These are phyloP conservation scores for Ranitomeya variabilis DNA, from an alignment of 2,113 vertebrate species.

Conservation along the genomic window DNA sequence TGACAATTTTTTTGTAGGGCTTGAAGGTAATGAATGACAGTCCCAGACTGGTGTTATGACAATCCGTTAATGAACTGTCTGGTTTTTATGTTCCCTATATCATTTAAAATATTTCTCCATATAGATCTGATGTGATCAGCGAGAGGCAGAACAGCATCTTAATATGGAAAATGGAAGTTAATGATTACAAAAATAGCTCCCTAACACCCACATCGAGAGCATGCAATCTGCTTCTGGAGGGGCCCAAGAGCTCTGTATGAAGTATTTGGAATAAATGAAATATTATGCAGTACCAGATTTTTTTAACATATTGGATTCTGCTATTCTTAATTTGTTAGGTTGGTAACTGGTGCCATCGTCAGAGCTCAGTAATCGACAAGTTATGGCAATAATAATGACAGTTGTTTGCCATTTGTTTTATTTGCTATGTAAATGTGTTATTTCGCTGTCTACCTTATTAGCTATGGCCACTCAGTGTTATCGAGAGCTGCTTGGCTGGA, in stretches of 20 bases:
- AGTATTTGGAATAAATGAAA: too few species aligned
- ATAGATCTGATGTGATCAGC: slow-evolving; percentile 39
- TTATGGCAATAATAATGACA: too few species aligned
- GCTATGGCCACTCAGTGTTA: too few species aligned
- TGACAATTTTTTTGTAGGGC: slow-evolving; percentile 34
- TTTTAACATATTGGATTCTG: not conserved
- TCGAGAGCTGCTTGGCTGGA: too few species aligned
- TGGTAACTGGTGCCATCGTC: not conserved
- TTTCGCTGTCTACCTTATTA: too few species aligned
- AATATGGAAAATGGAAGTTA: slow-evolving; percentile 30
- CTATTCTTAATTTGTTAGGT: not conserved
- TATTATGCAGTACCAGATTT: not conserved
- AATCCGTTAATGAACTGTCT: slow-evolving; percentile 49
- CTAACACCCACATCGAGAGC: not conserved
- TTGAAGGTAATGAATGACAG: slow-evolving; percentile 52
- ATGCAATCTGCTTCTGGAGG: not conserved
- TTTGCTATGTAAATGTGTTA: too few species aligned
- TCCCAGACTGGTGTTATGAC: slow-evolving; percentile 59
- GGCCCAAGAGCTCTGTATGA: not conserved
- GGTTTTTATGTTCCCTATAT: slow-evolving; percentile 41
- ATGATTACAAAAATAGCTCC: slow-evolving; percentile 30
- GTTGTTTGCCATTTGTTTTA: too few species aligned
- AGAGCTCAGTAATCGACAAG: not conserved
- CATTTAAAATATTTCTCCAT: slow-evolving; percentile 58
- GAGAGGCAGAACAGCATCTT: slow-evolving; percentile 23